These are phyloP conservation scores for Archaeoteleia sp. DNA, from an alignment of 2,888 invertebrate species.

Conservation along the genomic window DNA sequence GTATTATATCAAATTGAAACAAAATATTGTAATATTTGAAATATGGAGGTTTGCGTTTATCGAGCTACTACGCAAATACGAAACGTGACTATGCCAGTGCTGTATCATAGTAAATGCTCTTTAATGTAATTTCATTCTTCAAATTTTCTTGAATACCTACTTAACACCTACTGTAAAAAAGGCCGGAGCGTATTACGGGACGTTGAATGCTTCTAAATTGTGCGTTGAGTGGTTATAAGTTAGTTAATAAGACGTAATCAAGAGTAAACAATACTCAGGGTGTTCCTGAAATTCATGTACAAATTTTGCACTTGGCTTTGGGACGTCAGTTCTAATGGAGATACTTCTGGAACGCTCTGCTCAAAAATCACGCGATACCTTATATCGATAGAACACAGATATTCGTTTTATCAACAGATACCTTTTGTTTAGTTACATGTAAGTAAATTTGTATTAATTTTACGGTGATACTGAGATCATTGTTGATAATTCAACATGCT, in stretches of 20 bases:
- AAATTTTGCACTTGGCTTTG: slow-evolving; percentile 23
- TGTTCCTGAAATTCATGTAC: slow-evolving; percentile 10
- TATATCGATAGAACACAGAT: slow-evolving; percentile 14
- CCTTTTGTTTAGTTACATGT: no score
- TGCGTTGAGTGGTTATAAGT: slow-evolving; percentile 43
- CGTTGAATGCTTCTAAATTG: slow-evolving; percentile 47
- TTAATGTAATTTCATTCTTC: slow-evolving; percentile 64
- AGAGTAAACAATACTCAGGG: slow-evolving; percentile 23
- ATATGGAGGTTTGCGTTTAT: slow-evolving; percentile 54
- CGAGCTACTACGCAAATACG: slow-evolving; percentile 53
- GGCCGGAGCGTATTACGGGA: slow-evolving; percentile 11
- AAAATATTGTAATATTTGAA: slow-evolving; percentile 66
- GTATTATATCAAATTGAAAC: slow-evolving; percentile 55
- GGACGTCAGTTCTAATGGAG: no score
- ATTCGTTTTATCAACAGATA: no score
- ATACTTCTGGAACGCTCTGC: slow-evolving; percentile 10
- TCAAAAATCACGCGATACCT: slow-evolving; percentile 29
- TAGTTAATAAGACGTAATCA: slow-evolving; percentile 52
- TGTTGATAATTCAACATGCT: no score
- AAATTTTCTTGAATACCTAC: slow-evolving; percentile 60
- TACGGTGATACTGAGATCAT: no score
- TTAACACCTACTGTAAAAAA: slow-evolving; percentile 51
- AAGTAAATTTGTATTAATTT: no score
- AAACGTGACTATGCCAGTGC: slow-evolving; percentile 69
- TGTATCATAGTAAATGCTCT: slow-evolving; percentile 67